Conservation (phyloP, 1,140 invertebrate species). For the Chelonus insularis region DNA sequence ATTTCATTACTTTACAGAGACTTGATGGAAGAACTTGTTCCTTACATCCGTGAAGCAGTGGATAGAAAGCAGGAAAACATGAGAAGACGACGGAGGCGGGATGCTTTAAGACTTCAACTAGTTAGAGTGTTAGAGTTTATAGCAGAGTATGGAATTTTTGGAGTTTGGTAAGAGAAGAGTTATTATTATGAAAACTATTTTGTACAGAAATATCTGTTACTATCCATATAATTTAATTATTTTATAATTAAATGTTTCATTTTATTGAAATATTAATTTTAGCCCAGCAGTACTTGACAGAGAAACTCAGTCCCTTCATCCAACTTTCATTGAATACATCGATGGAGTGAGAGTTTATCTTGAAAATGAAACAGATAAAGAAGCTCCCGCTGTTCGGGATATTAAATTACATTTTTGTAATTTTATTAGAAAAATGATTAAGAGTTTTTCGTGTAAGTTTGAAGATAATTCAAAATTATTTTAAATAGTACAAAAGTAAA, state of each 20-base stretch:
- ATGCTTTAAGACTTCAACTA: slow-evolving; percentile 89
- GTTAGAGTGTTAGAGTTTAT: slow-evolving; percentile 90
- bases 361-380: slow-evolving; percentile 89
- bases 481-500: background rate
- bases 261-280: slow-evolving; percentile 33
- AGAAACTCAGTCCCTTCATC: slow-evolving; percentile 80
- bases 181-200: too few relatives aligned
- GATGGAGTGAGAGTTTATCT: slow-evolving; percentile 90
- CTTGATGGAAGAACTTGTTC: slow-evolving; percentile 92
- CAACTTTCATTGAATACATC: slow-evolving; percentile 91
- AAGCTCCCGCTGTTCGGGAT: slow-evolving; percentile 75
- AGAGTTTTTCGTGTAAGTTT: slow-evolving; percentile 83
- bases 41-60: slow-evolving; percentile 92
- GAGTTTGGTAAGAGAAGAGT: slow-evolving; percentile 79
- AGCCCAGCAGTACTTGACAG: slow-evolving; percentile 83
- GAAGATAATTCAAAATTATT: background rate
- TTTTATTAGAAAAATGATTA: slow-evolving; percentile 91
- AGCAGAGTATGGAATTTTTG: slow-evolving; percentile 90
- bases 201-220: too few relatives aligned
- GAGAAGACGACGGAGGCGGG: slow-evolving; percentile 81
- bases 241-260: slow-evolving; percentile 5
- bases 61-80: slow-evolving; percentile 98
- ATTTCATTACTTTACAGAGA: slow-evolving; percentile 67
- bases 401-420: slow-evolving; percentile 94
- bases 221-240: background rate